Evolutionary conservation across 2,888 invertebrate species (phyloP).

Genomic region (Stenodera caucasica): DNA sequence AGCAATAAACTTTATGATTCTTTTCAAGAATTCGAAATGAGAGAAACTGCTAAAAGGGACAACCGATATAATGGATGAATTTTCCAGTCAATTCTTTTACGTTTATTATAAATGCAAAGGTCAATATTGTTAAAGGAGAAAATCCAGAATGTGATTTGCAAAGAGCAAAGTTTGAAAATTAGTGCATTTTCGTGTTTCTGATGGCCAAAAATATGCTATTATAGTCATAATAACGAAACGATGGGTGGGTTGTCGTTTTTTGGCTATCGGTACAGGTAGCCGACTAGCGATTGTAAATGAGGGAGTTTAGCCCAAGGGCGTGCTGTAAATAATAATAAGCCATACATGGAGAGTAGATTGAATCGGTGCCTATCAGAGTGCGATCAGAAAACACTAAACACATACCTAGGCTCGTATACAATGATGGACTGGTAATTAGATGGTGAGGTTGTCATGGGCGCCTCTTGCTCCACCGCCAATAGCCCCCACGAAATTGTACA

Average conservation of each 20-base stretch:
- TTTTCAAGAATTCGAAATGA: no score
- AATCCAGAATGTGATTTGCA: no score
- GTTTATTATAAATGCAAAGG: no score
- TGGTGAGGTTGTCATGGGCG: slow-evolving; percentile 48
- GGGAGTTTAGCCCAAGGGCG: slow-evolving; percentile 11
- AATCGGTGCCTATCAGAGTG: slow-evolving; percentile 34
- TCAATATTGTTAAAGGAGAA: no score
- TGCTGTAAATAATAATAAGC: slow-evolving; percentile 24
- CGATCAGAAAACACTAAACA: slow-evolving; percentile 40
- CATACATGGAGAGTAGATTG: slow-evolving; percentile 27
- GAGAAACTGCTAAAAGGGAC: no score
- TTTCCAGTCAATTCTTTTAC: no score
- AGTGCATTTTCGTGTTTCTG: not conserved
- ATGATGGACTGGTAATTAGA: slow-evolving; percentile 49
- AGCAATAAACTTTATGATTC: no score
- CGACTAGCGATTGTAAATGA: not conserved
- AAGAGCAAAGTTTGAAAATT: no score
- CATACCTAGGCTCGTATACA: slow-evolving; percentile 35
- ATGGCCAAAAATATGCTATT: not conserved
- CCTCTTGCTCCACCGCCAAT: slow-evolving; percentile 9
- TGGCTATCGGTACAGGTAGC: slow-evolving; percentile 2
- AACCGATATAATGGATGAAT: no score
- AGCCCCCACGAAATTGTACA: not conserved
- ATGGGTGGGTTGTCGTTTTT: not conserved
- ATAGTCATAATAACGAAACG: not conserved